These are phyloP conservation scores for Alectoris magna DNA, from an alignment of 2,797 vertebrate genomes.

Conservation along the genomic window DNA sequence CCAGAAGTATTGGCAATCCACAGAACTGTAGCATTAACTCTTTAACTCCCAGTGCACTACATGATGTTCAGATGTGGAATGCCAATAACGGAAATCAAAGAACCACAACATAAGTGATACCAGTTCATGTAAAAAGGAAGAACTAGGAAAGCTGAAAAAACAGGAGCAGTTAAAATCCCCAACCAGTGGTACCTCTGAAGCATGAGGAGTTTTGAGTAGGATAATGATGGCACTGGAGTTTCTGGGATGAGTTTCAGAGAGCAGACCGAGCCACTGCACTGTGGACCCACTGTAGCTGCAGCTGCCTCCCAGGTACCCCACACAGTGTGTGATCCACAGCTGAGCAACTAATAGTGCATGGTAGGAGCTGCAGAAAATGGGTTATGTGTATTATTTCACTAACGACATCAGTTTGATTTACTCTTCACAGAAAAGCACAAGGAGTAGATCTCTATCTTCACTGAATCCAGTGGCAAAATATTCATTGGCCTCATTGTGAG, in stretches of 20 bases:
- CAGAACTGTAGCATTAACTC: too few relatives aligned
- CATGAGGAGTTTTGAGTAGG: rapidly evolving
- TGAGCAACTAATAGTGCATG: rapidly evolving
- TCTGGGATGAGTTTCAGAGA: not conserved
- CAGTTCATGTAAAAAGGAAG: not conserved
- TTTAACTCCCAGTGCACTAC: too few relatives aligned
- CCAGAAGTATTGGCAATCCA: too few relatives aligned
- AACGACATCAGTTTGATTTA: not conserved
- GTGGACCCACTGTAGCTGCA: not conserved
- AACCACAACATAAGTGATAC: not conserved
- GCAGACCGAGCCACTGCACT: rapidly evolving
- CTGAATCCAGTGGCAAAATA: not conserved
- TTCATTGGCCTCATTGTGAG: not conserved
- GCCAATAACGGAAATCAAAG: too few relatives aligned
- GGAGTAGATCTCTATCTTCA: not conserved
- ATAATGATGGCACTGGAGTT: too few relatives aligned
- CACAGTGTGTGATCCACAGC: not conserved
- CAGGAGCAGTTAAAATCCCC: not conserved
- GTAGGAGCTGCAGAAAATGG: not conserved
- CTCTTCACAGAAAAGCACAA: not conserved
- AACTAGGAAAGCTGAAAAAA: not conserved
- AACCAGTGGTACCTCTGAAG: not conserved
- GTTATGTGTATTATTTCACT: not conserved
- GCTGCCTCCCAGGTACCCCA: not conserved
- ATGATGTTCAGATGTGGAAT: too few relatives aligned